Evolutionary conservation across 2,113 vertebrate species (phyloP), one percentile per base, ranked within the genome.

Genomic region (Boleophthalmus pectinirostris): DNA sequence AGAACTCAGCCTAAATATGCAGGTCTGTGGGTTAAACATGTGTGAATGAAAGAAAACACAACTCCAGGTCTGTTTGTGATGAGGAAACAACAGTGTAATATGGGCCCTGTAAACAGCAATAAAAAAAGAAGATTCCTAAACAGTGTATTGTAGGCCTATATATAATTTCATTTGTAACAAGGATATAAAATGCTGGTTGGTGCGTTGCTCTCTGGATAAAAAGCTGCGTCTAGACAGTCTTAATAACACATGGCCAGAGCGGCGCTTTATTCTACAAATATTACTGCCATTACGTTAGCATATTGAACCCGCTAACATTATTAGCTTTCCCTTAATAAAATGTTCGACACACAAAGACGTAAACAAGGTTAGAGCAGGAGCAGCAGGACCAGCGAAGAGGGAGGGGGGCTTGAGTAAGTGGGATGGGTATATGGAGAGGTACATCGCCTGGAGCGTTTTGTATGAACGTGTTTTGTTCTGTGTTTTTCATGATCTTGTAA

Each of bases 311-410:
- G 23, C 29, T 25, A 72, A 33, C 45, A 5, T 67, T 21, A 61
- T 45, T 21, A 33, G 13, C 64, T 67, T 61, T 21, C 13, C 16
- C 11, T 10, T 35, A 76, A 70, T 70, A 35, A 64, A 75, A 33
- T 29, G 66, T 46, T 51, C 53, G 15, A 33, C 29, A 25, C 20
- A 43, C 8, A n/a, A 49, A 20, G 65, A 25, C 45, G 14, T 23
- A 66, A 66, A 66, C 5, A 3, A 68, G 43, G 9, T 68, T 61
- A 20, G 24, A 45, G 63, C 4, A 66, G 64, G 13, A 24, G 35
- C 33, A 43, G 20, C 63, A 43, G 63, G 20, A 14, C 14, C 43
- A 66, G 38, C 10, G 15, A 15, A 20, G 21, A 21, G 21, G 35
- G 33, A 66, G 16, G 35, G 35, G 5, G 35, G 9, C 35, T 3